Evolutionary conservation across 1,140 invertebrate species (phyloP).

Genomic region (Pseudomyrmex gracilis): DNA sequence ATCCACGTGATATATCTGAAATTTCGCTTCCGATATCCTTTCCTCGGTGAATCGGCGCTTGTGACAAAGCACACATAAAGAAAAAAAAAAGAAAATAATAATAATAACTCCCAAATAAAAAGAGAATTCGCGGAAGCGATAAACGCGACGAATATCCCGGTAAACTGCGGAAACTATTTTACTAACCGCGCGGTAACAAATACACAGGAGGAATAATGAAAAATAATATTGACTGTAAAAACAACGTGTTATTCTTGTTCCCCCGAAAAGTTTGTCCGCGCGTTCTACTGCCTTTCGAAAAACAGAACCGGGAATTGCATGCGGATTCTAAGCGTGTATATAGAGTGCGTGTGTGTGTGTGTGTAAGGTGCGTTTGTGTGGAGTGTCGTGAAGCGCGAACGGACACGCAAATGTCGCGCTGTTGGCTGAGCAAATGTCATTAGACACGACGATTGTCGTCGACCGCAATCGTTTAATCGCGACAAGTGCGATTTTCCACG

Average conservation of each 20-base stretch:
- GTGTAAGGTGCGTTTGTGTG: neutral
- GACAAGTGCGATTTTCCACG: conserved; percentile 28
- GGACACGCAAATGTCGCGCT: conserved; percentile 39
- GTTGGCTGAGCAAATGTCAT: conserved; percentile 56
- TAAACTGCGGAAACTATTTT: conserved; percentile 44
- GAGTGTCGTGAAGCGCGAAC: neutral
- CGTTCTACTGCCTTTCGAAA: conserved; percentile 13
- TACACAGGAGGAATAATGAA: conserved; percentile 35
- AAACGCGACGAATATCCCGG: conserved; percentile 24
- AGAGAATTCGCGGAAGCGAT: neutral
- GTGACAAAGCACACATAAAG: neutral
- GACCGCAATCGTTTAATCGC: conserved; percentile 21
- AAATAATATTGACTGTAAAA: conserved; percentile 57
- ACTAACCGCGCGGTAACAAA: conserved; percentile 37
- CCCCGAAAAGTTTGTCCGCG: conserved; percentile 26
- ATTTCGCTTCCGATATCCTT: neutral
- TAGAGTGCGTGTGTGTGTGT: neutral
- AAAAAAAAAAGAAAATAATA: neutral
- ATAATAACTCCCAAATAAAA: conserved; percentile 10
- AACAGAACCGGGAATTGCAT: conserved; percentile 34
- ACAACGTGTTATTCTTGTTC: conserved; percentile 39
- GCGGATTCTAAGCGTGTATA: neutral
- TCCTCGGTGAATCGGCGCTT: neutral
- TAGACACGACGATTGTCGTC: conserved; percentile 27
- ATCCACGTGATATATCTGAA: neutral